Base-by-base conservation (phyloP, 2,797 vertebrate species). In the Sciurus carolinensis region DNA sequence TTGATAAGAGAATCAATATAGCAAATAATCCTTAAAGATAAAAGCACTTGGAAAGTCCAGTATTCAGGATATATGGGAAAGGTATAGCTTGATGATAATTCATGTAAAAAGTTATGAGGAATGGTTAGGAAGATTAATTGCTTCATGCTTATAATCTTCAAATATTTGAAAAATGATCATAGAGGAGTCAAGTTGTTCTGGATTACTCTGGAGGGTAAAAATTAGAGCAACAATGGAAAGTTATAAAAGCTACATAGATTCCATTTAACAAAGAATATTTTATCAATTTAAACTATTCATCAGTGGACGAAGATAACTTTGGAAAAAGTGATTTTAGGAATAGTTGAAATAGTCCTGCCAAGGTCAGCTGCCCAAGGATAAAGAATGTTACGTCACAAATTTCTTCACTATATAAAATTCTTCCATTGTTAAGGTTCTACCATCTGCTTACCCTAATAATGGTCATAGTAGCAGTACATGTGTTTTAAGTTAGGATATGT, bases 251-350 rank as follows among this genome's bases (percentile, higher is more conserved):
- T 36, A 71, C 33, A n/a, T n/a, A 44, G 8, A 76, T 1, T 72
- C 42, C 12, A 17, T 81, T 87, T 59, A 77, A 91, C 17, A 85
- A 76, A 81, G 26, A 76, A 42, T 75, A 50, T 50, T 57, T 94
- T 64, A 47, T 94, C 24, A 88, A 36, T 59, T 26, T 94, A 26
- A 76, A 11, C 24, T 96, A 20, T 81, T 62, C n/a, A n/a, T 44
- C n/a, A 50, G 18, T 87, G 28, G 7, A 36, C 54, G 50, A 52
- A 94, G 12, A 54, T 24, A 15, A 39, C 5, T 22, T 95, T 88
- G 69, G 33, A 79, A 75, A 71, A 7, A 5, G 33, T 17, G 59
- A 76, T 4, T 9, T 90, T 82, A 92, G 2, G 7, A 67, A 92
- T 28, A 44, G 1, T 26, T 44, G 24, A 85, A 66, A 18, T 80